A percentile compares a stretch with the other conserved stretches of the same genome.
These are phyloP conservation scores for Pedionomus torquatus DNA, from an alignment of 2,113 vertebrate genomes.

Conservation along the genomic window DNA sequence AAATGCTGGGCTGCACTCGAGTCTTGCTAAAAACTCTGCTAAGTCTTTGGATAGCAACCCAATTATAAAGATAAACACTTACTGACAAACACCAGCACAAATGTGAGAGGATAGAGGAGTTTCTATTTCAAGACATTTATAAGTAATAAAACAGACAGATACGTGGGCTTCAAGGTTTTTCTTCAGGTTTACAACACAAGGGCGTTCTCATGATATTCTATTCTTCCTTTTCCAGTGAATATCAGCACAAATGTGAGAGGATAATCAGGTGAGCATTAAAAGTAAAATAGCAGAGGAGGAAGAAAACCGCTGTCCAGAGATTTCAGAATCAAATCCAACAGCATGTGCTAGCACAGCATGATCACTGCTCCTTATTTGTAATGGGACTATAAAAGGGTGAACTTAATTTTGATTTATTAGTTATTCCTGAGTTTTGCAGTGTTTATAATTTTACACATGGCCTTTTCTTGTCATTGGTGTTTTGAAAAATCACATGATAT, in stretches of 20 bases:
- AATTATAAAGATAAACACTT: neutral
- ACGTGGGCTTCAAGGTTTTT: neutral
- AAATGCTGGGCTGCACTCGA: neutral
- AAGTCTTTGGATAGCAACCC: neutral
- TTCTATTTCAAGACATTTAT: neutral
- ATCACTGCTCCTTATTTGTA: neutral
- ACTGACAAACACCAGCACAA: too few species aligned
- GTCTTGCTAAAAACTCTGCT: neutral
- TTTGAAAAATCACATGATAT: neutral
- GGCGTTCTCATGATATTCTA: neutral
- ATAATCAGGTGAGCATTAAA: neutral
- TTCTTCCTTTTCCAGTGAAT: neutral
- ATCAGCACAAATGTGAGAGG: neutral
- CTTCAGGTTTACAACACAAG: neutral
- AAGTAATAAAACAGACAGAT: neutral
- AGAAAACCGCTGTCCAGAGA: neutral
- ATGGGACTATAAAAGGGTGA: neutral
- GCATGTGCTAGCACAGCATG: neutral
- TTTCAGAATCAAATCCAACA: neutral
- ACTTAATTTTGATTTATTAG: neutral
- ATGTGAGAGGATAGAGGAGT: too few species aligned
- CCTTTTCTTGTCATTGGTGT: neutral
- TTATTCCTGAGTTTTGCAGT: neutral
- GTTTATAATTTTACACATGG: neutral
- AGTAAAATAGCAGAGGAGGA: neutral